Conservation (phyloP, 2,797 vertebrate genomes). For the Hydrolagus colliei region DNA sequence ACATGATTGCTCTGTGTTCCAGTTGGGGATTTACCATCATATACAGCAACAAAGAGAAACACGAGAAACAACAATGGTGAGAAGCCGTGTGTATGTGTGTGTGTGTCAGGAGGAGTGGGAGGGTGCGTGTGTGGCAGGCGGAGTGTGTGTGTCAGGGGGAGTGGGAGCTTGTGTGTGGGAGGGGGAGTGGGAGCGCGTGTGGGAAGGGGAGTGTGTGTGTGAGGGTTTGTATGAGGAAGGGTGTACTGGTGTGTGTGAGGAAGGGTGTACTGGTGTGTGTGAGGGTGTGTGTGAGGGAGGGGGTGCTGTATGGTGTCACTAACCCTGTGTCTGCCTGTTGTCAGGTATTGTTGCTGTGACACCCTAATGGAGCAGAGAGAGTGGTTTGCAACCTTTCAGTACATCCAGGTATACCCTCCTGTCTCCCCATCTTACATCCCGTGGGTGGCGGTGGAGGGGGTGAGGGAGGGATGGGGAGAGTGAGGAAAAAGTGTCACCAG, state of each 20-base stretch:
- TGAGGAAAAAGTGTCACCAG: too few species aligned
- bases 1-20: slow-evolving; percentile 35
- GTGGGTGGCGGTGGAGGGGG: too few species aligned
- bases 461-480: too few species aligned
- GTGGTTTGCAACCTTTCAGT: slow-evolving; percentile 85
- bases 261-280: too few species aligned
- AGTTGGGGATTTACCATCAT: slow-evolving; percentile 87
- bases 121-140: too few species aligned
- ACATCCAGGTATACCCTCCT: slow-evolving; percentile 67
- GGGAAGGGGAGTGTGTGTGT: not conserved
- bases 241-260: not conserved
- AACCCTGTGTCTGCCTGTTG: slow-evolving; percentile 29
- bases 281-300: too few species aligned
- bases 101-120: not conserved
- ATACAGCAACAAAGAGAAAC: slow-evolving; percentile 70
- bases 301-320: slow-evolving; percentile 1
- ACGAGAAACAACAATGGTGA: slow-evolving; percentile 90
- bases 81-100: slow-evolving; percentile 36
- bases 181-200: too few species aligned
- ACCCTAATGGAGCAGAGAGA: slow-evolving; percentile 76
- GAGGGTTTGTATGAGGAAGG: not conserved
- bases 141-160: too few species aligned
- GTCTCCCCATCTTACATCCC: too few species aligned
- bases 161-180: too few species aligned
- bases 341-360: slow-evolving; percentile 88